These are phyloP conservation scores for Rissa tridactyla DNA, from an alignment of 2,113 vertebrate genomes.

Conservation along the genomic window DNA sequence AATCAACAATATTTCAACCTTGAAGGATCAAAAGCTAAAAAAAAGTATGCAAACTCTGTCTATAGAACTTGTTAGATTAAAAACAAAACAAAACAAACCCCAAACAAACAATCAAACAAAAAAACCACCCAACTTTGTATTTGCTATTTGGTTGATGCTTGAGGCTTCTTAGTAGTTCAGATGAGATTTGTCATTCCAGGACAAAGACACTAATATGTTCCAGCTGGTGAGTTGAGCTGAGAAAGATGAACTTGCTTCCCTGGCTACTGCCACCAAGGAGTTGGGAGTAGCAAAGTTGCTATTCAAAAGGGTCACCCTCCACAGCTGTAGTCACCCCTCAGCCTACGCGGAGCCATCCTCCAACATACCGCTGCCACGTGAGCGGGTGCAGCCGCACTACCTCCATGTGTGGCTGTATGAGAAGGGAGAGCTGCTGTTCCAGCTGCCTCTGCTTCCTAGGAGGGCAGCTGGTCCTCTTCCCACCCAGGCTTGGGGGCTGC, in stretches of 20 bases:
- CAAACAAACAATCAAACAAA: too few relatives aligned
- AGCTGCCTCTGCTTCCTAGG: neutral
- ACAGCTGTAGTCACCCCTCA: neutral
- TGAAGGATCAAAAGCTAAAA: neutral
- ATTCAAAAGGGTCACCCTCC: neutral
- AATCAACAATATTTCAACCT: neutral
- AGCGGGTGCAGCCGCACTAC: neutral
- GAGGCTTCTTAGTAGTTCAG: neutral
- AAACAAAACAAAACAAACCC: neutral
- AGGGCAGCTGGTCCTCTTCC: neutral
- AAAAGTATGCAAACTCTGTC: neutral
- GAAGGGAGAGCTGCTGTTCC: too few relatives aligned
- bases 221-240: neutral
- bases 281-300: neutral
- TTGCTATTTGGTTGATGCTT: neutral
- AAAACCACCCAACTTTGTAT: neutral
- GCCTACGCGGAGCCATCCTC: neutral
- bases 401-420: neutral
- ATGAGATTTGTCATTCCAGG: neutral
- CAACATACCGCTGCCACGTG: accelerated
- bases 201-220: neutral
- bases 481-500: neutral
- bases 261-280: neutral
- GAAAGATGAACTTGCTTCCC: neutral
- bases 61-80: neutral